Evolutionary conservation across 1,140 invertebrate species (phyloP), one percentile per base, ranked within the genome.

Genomic region (Eupristina koningsbergeri): DNA sequence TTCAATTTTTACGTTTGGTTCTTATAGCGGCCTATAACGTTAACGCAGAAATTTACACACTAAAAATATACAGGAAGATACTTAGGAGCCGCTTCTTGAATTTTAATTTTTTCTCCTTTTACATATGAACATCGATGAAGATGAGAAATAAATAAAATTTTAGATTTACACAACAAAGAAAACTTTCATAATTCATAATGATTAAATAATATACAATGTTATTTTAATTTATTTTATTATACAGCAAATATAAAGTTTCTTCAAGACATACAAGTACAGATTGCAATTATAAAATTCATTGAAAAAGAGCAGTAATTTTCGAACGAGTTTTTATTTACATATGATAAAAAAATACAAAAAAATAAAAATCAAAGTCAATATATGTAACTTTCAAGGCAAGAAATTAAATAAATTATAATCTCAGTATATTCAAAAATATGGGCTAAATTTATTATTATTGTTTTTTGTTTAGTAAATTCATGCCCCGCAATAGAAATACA

Each of bases 41-140:
- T 74, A 84, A 84, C 83, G 83, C 77, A 64, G 53, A 84, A 84
- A 80, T 84, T 84, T 84, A 84, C 61, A 84, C 83, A 80, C 76
- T 84, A 31, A 80, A 61, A 84, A 84, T 84, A 34, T 84, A 84
- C 83, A 84, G 83, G 83, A 84, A 84, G 83, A 84, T 84, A 80
- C 47, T 80, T 76, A 80, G 78, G 77, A 84, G 83, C 78, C 71
- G 69, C 53, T 84, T 11, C 34, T 19, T 63, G 6, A 63, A n/a
- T 83, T 45, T 73, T 74, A 8, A 71, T 13, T 58, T 69, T 78
- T 53, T 77, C 17, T 50, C 63, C 31, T 45, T 80, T 84, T 75
- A 41, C 77, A 75, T 45, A 64, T 47, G 83, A 61, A 61, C 77
- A 58, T 76, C 61, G 58, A 84, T 64, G 63, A 80, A 50, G 61